Evolutionary conservation across 2,113 vertebrate species (phyloP).

Genomic region (Caranx melampygus): DNA sequence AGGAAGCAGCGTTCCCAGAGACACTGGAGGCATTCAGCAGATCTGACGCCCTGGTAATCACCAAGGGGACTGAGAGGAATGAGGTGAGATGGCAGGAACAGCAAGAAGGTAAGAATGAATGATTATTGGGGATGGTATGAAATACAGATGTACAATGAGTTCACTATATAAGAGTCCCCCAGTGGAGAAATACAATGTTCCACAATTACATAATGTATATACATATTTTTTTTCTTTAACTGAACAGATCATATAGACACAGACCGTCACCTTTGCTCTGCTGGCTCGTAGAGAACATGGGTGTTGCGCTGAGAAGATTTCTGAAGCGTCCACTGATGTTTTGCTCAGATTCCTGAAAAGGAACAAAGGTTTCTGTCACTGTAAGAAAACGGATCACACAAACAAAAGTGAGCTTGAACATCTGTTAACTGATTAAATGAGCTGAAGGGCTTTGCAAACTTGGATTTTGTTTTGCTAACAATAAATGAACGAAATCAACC

Average conservation of each 20-base stretch:
- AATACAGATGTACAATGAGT: slow-evolving; percentile 25
- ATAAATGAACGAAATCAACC: background rate
- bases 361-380: background rate
- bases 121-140: slow-evolving; percentile 19
- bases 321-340: slow-evolving; percentile 70
- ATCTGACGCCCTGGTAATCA: slow-evolving; percentile 80
- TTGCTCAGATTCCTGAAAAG: slow-evolving; percentile 69
- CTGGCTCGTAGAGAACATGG: slow-evolving; percentile 57
- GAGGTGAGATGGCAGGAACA: slow-evolving; percentile 53
- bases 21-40: slow-evolving; percentile 79
- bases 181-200: background rate
- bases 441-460: background rate
- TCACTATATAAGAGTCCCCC: slow-evolving; percentile 54
- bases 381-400: background rate
- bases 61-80: slow-evolving; percentile 84
- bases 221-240: background rate
- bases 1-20: slow-evolving; percentile 64
- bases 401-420: background rate
- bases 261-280: slow-evolving; percentile 66
- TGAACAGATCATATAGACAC: slow-evolving; percentile 38
- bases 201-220: slow-evolving; percentile 15
- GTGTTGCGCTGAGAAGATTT: slow-evolving; percentile 30
- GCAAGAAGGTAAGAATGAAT: slow-evolving; percentile 27
- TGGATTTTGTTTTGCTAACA: background rate
- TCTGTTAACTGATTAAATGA: background rate